Evolutionary conservation across 2,113 vertebrate species (phyloP).

Genomic region (Salvelinus namaycush): DNA sequence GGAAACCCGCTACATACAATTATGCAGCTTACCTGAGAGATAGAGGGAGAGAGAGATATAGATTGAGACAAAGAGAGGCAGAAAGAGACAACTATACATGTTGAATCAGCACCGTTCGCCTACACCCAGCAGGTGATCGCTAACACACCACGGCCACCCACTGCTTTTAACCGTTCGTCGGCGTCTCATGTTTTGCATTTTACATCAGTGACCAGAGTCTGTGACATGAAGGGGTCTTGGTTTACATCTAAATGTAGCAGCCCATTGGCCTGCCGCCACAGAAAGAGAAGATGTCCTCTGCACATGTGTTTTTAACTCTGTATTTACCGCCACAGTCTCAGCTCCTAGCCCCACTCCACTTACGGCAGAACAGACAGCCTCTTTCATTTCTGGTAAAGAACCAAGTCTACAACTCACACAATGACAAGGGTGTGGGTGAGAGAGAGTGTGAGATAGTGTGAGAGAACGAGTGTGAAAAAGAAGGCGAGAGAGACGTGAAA

Average conservation of each 20-base stretch:
- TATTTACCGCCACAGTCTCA: neutral
- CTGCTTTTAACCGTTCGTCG: no score
- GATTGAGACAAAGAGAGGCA: constrained; percentile 20
- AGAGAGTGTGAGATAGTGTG: neutral
- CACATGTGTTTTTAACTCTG: constrained; percentile 23
- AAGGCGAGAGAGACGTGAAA: neutral
- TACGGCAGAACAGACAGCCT: constrained; percentile 6
- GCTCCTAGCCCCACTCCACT: constrained; percentile 21
- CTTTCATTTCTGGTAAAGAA: constrained; percentile 2
- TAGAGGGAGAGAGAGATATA: neutral
- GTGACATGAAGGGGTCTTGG: neutral
- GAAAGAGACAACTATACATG: constrained; percentile 19
- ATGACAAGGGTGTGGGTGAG: neutral
- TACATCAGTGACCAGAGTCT: neutral
- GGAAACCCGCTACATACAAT: no score
- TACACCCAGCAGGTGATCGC: no score
- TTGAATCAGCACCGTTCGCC: no score
- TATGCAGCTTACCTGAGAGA: neutral
- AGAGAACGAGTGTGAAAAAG: neutral
- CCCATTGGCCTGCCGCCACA: neutral
- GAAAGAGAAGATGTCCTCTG: constrained; percentile 33
- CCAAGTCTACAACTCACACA: constrained; percentile 1
- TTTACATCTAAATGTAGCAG: no score
- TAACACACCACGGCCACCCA: no score
- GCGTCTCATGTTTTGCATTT: no score